Evolutionary conservation across 2,888 invertebrate genomes (phyloP), one percentile per base, ranked within the genome.

Genomic region (Thecophora atra): DNA sequence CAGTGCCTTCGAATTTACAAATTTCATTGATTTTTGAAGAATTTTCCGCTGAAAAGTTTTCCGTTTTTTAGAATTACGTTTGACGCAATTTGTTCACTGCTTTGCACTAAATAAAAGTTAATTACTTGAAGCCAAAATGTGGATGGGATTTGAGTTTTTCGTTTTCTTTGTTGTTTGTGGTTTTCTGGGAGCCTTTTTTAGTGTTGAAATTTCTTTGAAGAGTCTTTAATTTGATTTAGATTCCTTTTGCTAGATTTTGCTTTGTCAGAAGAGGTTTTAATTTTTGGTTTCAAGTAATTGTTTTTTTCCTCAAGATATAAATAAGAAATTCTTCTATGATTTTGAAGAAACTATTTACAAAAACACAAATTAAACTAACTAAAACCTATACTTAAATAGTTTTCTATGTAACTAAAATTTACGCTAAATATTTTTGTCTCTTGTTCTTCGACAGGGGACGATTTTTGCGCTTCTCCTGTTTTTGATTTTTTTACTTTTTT

Each of bases 1-100:
- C 83, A 85, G 85, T 85, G 85, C 85, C 84, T 80, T 84, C 77
- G 74, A 76, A 78, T 80, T 74, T 79, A 79, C 78, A 81, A 70
- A 52, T 37, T 24, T 67, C 56, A 64, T 51, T 74, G 28, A n/a
- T 74, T 58, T 64, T 62, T 44, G 76, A 77, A 63, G 42, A 21
- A 74, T 67, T 74, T 75, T 69, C 37, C 21, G 21, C 62, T 69
- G 51, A 62, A 60, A 15, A 44, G 17, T 17, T 11, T 21, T 26
- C 3, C 37, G 42, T 42, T 24, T 71, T 54, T 30, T 42, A n/a
- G 11, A 51, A 65, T 58, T 72, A 54, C 67, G 70, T 70, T 62
- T 37, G 17, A 72, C 71, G 64, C 64, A 72, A 74, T 76, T 75
- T 76, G 19, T 37, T 21, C 26, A 19, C 37, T 73, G 74, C n/a